phyloP scores from a whole-genome alignment of 2,888 invertebrate species.

The Anagyrus pseudococci region DNA sequence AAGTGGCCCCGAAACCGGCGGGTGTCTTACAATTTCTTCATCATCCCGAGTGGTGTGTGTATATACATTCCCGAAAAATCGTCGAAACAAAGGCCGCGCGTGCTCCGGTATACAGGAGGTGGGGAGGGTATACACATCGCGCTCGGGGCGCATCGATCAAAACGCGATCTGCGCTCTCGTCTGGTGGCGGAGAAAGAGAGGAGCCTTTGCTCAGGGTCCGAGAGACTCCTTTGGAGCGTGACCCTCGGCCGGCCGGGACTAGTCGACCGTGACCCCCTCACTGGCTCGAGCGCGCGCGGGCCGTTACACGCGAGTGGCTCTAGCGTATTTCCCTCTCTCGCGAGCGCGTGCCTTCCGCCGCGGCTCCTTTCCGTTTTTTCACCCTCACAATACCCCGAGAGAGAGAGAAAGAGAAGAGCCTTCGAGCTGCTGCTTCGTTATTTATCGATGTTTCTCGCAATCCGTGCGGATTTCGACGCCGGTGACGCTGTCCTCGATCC shows the following conservation, averaged over 20 bases:
- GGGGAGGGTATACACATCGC: not conserved
- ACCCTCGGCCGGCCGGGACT: constrained; percentile 54
- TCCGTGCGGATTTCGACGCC: not conserved
- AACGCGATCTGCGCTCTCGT: too few species aligned
- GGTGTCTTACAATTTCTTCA: too few species aligned
- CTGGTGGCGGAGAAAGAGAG: not conserved
- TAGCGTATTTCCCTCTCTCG: constrained; percentile 21
- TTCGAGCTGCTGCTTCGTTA: not conserved
- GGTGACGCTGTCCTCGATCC: too few species aligned
- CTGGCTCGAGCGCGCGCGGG: not conserved
- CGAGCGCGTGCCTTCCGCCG: constrained; percentile 22
- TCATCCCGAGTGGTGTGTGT: too few species aligned
- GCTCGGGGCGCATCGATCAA: not conserved
- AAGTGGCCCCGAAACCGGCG: too few species aligned
- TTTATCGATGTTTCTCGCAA: constrained; percentile 12
- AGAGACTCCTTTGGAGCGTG: constrained; percentile 50
- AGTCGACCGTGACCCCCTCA: constrained; percentile 57
- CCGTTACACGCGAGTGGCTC: constrained; percentile 34
- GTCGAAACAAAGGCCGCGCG: not conserved
- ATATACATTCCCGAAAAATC: too few species aligned
- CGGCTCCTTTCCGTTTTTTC: not conserved
- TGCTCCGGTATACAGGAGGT: constrained; percentile 6
- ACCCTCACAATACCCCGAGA: too few species aligned
- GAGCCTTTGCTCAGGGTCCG: not conserved
- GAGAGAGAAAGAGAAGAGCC: too few species aligned